phyloP scores from a whole-genome alignment of 1,140 invertebrate species.

The Cylas formicarius region DNA sequence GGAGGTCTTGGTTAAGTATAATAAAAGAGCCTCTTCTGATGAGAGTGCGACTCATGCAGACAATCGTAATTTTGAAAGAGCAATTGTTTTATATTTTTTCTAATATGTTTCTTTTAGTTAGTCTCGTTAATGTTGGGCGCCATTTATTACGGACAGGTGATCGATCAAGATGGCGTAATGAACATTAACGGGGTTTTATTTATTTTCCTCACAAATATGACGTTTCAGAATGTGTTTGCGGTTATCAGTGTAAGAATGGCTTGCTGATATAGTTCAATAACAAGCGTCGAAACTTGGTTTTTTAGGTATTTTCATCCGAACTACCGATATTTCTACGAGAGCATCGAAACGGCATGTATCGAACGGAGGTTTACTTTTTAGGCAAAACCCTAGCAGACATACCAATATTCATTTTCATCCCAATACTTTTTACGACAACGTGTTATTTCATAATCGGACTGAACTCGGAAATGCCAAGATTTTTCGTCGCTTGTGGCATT shows the following conservation, averaged over 20 bases:
- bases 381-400: constrained; percentile 85
- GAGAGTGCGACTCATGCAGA: constrained; percentile 82
- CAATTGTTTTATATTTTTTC: constrained; percentile 4
- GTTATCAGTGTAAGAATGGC: constrained; percentile 72
- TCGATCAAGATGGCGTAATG: constrained; percentile 83
- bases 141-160: constrained; percentile 79
- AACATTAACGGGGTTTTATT: constrained; percentile 96
- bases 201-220: constrained; percentile 87
- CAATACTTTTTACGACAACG: constrained; percentile 75
- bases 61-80: constrained; percentile 65
- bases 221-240: constrained; percentile 84
- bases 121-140: constrained; percentile 79
- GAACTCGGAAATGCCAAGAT: constrained; percentile 61
- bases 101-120: constrained; percentile 54
- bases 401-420: constrained; percentile 73
- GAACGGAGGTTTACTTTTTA: constrained; percentile 88
- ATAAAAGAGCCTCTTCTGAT: constrained; percentile 85
- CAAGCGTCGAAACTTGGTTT: constrained; percentile 17
- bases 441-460: constrained; percentile 85
- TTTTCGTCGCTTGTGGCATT: constrained; percentile 66
- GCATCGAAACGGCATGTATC: constrained; percentile 85
- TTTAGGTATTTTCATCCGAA: constrained; percentile 86
- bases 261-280: constrained; percentile 1
- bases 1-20: constrained; percentile 82
- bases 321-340: constrained; percentile 87